Base-by-base conservation (phyloP, 2,888 invertebrate species). In the Eilema caniola region DNA sequence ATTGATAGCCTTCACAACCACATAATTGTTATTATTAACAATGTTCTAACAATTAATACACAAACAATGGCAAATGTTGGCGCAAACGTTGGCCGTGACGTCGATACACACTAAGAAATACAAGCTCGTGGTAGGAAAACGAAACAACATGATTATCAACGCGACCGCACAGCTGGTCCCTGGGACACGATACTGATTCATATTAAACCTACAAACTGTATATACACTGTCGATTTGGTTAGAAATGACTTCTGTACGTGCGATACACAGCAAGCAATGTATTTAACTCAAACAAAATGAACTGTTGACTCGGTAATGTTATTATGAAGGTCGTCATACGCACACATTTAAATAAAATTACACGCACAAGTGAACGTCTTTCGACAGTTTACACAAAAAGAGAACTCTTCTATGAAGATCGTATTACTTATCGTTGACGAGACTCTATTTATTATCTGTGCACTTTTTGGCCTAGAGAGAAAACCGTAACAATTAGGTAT, bases 71-170 rank as follows among this genome's bases (percentile, higher is more conserved):
- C 85, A 71, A 84, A 82, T 64, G 70, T 83, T 85, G 73, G 81
- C 53, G 25, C 82, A 66, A 86, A 83, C 66, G 72, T 83, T 86
- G 77, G 83, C 31, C 33, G 75, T 80, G 79, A 83, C 77, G 79
- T 83, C 73, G 69, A 75, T 71, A 81, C 73, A 64, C 75, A 72
- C 75, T 72, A 88, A 88, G 86, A 89, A 87, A 81, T 88, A 84
- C 82, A 83, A 83, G 84, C 86, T 84, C 84, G 86, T 86, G 90
- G 88, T 89, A 89, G 89, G 88, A 88, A 91, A 91, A 90, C 88
- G 90, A 90, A 90, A 91, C 78, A 80, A 80, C 91, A 89, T 88
- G 90, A 89, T 90, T 91, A 91, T 91, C 89, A 91, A 91, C 90
- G 86, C 86, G 81, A 80, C 73, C 82, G 85, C 89, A 89, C 92